phyloP scores from a whole-genome alignment of 2,113 vertebrate species.

The Vombatus ursinus region DNA sequence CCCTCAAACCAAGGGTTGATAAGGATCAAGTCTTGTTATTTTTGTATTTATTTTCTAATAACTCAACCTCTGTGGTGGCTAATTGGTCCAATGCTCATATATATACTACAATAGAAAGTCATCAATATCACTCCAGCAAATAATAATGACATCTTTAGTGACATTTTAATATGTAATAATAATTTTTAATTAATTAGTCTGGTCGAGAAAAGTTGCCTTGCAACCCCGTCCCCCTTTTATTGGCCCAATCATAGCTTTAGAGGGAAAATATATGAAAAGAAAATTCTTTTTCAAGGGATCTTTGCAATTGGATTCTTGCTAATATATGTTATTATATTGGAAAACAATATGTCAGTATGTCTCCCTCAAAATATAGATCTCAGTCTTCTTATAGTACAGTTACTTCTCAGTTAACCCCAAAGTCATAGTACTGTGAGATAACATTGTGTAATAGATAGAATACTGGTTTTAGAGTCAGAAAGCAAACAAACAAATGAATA shows the following conservation, averaged over 20 bases:
- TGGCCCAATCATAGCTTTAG: not conserved
- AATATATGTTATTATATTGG: not conserved
- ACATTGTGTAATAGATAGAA: no score
- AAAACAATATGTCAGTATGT: not conserved
- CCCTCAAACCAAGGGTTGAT: not conserved
- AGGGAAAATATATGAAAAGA: not conserved
- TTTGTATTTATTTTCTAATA: not conserved
- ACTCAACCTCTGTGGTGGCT: not conserved
- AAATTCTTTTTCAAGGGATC: not conserved
- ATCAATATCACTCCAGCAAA: not conserved
- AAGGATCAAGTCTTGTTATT: not conserved
- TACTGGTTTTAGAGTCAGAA: no score
- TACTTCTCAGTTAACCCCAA: no score
- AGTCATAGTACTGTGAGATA: no score
- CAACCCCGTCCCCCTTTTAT: not conserved
- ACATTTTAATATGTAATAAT: not conserved
- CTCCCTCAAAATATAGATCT: not conserved
- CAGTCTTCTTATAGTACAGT: no score
- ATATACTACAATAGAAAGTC: not conserved
- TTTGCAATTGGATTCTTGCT: not conserved
- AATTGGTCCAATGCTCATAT: not conserved
- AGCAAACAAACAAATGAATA: no score
- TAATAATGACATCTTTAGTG: not conserved
- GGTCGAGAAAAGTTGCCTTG: not conserved
- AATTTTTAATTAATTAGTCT: not conserved